A percentile compares a stretch with the other conserved stretches of the same genome.
Evolutionary conservation across 2,888 invertebrate species (phyloP).

Genomic region (Synergus laeviventris): DNA sequence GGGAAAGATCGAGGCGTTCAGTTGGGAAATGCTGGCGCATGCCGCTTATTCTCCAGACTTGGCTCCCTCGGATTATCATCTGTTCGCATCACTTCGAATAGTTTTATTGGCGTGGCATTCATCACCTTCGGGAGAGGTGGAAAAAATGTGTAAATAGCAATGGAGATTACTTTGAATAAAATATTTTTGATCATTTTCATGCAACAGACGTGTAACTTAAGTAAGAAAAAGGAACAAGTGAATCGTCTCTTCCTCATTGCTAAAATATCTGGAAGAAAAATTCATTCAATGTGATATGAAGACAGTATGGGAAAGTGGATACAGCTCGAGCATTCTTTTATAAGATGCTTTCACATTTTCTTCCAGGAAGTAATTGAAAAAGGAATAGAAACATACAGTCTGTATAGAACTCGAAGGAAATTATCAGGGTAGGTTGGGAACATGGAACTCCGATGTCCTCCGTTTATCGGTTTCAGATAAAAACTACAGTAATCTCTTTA

Average conservation of each 20-base stretch:
- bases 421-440: conserved; percentile 12
- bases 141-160: too few species aligned
- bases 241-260: neutral
- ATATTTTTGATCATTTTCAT: too few species aligned
- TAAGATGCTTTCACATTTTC: neutral
- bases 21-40: too few species aligned
- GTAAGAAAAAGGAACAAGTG: too few species aligned
- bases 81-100: too few species aligned
- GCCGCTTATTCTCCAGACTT: too few species aligned
- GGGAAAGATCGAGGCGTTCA: too few species aligned
- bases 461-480: conserved; percentile 35
- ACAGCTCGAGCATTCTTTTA: neutral
- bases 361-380: neutral
- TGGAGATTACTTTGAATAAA: too few species aligned
- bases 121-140: too few species aligned
- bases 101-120: too few species aligned
- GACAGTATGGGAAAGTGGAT: neutral
- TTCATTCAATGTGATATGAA: neutral
- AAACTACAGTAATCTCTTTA: conserved; percentile 29
- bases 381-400: conserved; percentile 11
- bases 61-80: too few species aligned
- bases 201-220: too few species aligned
- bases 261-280: conserved; percentile 1
- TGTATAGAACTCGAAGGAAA: conserved; percentile 16
- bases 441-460: neutral